Conservation (phyloP, 1,140 invertebrate species). For the Pteromalus puparum region DNA sequence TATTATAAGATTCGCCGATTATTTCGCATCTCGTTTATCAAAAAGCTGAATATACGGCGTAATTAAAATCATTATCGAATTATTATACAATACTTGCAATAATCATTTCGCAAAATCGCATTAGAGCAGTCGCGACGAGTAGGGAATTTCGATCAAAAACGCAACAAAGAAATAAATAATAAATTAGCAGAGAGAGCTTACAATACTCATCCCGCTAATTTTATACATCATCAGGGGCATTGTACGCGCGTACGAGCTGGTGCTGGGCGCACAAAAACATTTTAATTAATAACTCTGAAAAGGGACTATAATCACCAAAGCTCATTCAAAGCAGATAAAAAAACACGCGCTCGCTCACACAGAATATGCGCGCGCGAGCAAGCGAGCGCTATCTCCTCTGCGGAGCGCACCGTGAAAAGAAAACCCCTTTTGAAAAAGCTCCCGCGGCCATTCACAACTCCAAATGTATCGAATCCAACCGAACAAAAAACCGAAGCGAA, state of each 20-base stretch:
- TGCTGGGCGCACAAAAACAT: constrained; percentile 20
- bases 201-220: constrained; percentile 33
- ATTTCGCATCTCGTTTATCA: background rate
- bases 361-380: constrained; percentile 21
- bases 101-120: background rate
- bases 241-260: background rate
- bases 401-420: constrained; percentile 33
- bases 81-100: background rate
- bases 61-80: no score
- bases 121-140: background rate
- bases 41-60: no score
- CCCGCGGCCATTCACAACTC: constrained; percentile 26
- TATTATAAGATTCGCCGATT: background rate
- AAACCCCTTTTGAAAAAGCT: constrained; percentile 49
- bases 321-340: constrained; percentile 37
- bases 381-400: constrained; percentile 39
- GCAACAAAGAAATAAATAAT: constrained; percentile 39
- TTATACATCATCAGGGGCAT: constrained; percentile 42
- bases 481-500: constrained; percentile 25
- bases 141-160: background rate
- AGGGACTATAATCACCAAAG: constrained; percentile 41
- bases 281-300: constrained; percentile 42
- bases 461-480: constrained; percentile 49
- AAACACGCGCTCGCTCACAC: constrained; percentile 10
- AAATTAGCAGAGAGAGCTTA: constrained; percentile 20